These are phyloP conservation scores for Novumbra hubbsi DNA, from an alignment of 2,797 vertebrate species.

Conservation along the genomic window DNA sequence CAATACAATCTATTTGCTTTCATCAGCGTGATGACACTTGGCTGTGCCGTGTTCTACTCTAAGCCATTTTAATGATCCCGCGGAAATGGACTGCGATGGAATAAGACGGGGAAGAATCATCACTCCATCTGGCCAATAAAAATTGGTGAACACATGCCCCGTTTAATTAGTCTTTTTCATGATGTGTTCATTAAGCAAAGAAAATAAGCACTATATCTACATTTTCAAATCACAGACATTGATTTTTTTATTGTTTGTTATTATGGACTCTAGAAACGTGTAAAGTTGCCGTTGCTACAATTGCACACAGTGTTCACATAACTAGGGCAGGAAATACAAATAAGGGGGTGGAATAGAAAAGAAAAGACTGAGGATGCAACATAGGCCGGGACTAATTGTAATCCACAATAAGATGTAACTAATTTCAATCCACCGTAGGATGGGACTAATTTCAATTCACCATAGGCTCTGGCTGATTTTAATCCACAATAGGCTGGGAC, in stretches of 20 bases:
- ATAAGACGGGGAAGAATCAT: slow-evolving; percentile 43
- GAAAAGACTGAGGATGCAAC: slow-evolving; percentile 50
- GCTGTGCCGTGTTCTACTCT: slow-evolving; percentile 39
- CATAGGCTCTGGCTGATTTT: too few species aligned
- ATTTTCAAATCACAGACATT: background rate
- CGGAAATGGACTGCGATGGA: slow-evolving; percentile 42
- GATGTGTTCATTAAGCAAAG: background rate
- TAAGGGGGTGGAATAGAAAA: slow-evolving; percentile 54
- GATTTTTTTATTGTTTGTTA: background rate
- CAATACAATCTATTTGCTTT: slow-evolving; percentile 67
- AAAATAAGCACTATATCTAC: background rate
- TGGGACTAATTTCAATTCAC: too few species aligned
- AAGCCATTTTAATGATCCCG: slow-evolving; percentile 25
- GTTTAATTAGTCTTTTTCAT: background rate
- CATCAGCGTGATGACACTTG: slow-evolving; percentile 64
- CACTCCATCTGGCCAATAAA: slow-evolving; percentile 42
- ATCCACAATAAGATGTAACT: too few species aligned
- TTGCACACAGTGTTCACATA: background rate
- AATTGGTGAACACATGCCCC: slow-evolving; percentile 12
- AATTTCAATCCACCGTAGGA: too few species aligned
- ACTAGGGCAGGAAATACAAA: slow-evolving; percentile 36
- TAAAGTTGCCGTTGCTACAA: background rate
- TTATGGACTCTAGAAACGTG: background rate
- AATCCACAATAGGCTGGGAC: too few species aligned
- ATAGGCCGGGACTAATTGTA: background rate